Evolutionary conservation across 1,140 invertebrate genomes (phyloP).

Genomic region (Anagrus nilaparvatae): DNA sequence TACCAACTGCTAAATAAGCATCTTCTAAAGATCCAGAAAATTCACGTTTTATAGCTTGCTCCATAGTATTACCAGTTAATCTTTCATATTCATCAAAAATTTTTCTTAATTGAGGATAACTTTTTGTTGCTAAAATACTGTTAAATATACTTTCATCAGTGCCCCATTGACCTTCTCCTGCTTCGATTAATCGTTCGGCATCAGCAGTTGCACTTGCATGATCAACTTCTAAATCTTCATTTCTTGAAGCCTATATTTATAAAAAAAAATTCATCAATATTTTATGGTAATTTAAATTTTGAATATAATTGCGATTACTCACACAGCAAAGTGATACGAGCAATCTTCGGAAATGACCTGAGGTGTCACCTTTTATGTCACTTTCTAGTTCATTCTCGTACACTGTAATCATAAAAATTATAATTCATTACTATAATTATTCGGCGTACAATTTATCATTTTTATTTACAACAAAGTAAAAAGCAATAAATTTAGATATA

Average conservation of each 20-base stretch:
- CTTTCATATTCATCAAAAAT: conserved; percentile 73
- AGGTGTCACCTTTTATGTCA: conserved; percentile 77
- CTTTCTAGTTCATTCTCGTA: conserved; percentile 68
- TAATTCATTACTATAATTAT: too few species aligned
- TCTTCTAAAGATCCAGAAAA: conserved; percentile 78
- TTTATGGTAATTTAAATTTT: background rate
- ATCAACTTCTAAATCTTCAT: conserved; percentile 49
- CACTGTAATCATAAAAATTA: too few species aligned
- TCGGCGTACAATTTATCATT: too few species aligned
- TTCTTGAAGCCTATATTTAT: conserved; percentile 36
- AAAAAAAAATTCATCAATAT: background rate
- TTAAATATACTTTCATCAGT: conserved; percentile 83
- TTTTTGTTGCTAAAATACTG: conserved; percentile 66
- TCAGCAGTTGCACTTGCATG: conserved; percentile 56
- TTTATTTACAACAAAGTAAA: too few species aligned
- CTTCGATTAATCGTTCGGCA: conserved; percentile 57
- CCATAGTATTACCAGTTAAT: conserved; percentile 67
- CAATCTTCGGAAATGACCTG: conserved; percentile 76
- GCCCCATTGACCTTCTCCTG: conserved; percentile 73
- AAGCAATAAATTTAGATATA: too few species aligned
- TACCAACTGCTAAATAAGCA: conserved; percentile 78
- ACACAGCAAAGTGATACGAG: conserved; percentile 64
- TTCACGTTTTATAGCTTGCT: conserved; percentile 78
- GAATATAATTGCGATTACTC: conserved; percentile 30
- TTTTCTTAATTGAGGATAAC: conserved; percentile 68